phyloP scores from a whole-genome alignment of 1,140 invertebrate genomes.

The Ctenoplectra terminalis region DNA sequence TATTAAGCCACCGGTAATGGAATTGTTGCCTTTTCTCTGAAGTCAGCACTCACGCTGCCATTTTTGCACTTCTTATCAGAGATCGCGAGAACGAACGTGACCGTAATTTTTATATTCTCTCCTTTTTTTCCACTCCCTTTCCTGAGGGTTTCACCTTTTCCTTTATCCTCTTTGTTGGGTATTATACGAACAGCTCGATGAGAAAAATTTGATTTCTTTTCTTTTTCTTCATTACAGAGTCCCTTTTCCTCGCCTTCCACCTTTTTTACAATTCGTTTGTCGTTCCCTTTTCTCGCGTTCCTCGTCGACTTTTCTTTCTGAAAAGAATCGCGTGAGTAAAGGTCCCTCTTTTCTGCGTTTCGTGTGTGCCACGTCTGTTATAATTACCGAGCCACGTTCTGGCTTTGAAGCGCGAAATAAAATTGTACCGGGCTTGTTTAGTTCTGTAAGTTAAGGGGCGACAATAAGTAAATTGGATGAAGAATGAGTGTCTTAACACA shows the following conservation, averaged over 20 bases:
- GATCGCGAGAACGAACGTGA: slow-evolving; percentile 12
- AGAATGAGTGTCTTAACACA: background rate
- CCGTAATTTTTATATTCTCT: slow-evolving; percentile 18
- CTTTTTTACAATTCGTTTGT: background rate
- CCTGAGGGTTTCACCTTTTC: background rate
- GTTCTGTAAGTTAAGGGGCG: background rate
- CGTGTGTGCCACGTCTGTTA: background rate
- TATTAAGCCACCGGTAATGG: slow-evolving; percentile 20
- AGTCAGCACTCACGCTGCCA: background rate
- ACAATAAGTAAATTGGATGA: background rate
- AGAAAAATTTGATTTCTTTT: slow-evolving; percentile 4
- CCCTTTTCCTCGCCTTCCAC: background rate
- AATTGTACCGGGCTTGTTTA: background rate
- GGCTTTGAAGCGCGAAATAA: slow-evolving; percentile 14
- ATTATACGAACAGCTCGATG: background rate
- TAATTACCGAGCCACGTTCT: slow-evolving; percentile 23
- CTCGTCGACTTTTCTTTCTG: slow-evolving; percentile 3
- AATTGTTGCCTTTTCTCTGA: slow-evolving; percentile 33
- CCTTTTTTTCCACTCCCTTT: background rate
- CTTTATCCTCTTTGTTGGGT: background rate
- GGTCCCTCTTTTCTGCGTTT: background rate
- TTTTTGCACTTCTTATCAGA: slow-evolving; percentile 10
- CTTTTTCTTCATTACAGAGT: slow-evolving; percentile 4
- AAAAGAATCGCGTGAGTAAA: slow-evolving; percentile 3
- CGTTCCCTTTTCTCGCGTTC: background rate